Evolutionary conservation across 2,888 invertebrate genomes (phyloP), one percentile per base, ranked within the genome.

Genomic region (Dugesia japonica): DNA sequence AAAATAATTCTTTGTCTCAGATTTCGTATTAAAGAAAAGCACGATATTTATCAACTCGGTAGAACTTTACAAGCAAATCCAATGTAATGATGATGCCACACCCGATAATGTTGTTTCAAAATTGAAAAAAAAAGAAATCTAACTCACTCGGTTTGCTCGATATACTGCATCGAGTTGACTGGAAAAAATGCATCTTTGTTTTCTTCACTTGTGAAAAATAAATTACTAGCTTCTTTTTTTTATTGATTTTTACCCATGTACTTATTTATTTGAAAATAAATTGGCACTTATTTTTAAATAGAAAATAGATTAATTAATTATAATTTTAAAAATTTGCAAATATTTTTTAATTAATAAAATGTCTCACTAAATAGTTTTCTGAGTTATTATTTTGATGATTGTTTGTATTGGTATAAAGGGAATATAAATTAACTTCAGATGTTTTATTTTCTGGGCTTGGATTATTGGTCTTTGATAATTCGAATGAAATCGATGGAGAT

Each of bases 11-110:
- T 56, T 56, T 56, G 56, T 56, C 56, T 56, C 56, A 23, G 20
- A 56, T 56, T 56, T 56, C 56, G 56, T n/a, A 56, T 56, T 56
- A n/a, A 56, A 20, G 56, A 56, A 56, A n/a, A 56, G 56, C 23
- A n/a, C n/a, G 56, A 56, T 56, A 38, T 38, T 9, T n/a, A 38
- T 13, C 38, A 56, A 56, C 56, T 56, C 56, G 56, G 17, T 4
- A 56, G 56, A 56, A 56, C 9, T 38, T 56, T 23, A n/a, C 56
- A 56, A 56, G 56, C 9, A 56, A 56, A 20, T 56, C 1, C 56
- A n/a, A 23, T 13, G 9, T 9, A 23, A n/a, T 20, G 1, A 4
- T 23, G n/a, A 23, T 56, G 56, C 23, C 56, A 56, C 56, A 56
- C 56, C 56, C 56, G 56, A 56, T 23, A 4, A 56, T n/a, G 4